phyloP scores from a whole-genome alignment of 2,797 vertebrate species.

The Pteropus rufus region DNA sequence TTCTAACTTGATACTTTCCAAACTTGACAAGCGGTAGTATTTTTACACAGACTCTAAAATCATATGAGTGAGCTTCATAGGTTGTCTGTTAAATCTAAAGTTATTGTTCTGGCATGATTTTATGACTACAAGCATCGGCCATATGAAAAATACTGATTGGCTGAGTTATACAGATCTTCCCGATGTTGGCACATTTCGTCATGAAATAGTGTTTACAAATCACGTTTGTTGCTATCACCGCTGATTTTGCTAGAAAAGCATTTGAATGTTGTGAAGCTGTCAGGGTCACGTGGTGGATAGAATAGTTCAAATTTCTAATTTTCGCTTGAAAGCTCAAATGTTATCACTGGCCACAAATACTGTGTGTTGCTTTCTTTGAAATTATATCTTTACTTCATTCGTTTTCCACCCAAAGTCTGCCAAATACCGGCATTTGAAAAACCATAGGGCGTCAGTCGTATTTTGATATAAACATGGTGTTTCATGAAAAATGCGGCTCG shows the following conservation, averaged over 20 bases:
- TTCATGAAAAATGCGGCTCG: rapidly evolving
- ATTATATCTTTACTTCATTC: background rate
- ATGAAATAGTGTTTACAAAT: background rate
- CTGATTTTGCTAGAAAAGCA: background rate
- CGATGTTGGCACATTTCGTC: background rate
- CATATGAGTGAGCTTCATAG: too few species aligned
- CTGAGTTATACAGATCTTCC: background rate
- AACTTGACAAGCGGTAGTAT: background rate
- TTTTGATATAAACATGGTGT: background rate
- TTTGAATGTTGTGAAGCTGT: too few species aligned
- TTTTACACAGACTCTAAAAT: background rate
- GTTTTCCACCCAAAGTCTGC: background rate
- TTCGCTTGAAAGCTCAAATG: background rate
- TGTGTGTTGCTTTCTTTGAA: background rate
- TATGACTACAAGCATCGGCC: too few species aligned
- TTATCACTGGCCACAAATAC: background rate
- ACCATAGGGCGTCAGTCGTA: background rate
- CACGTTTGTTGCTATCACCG: background rate
- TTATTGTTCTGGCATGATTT: background rate
- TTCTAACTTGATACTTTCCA: background rate
- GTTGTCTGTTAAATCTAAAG: background rate
- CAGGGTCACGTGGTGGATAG: background rate
- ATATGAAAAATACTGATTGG: background rate
- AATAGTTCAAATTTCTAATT: background rate
- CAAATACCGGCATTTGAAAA: background rate